Evolutionary conservation across 2,888 invertebrate genomes (phyloP).

Genomic region (Acanthosoma haemorrhoidale): DNA sequence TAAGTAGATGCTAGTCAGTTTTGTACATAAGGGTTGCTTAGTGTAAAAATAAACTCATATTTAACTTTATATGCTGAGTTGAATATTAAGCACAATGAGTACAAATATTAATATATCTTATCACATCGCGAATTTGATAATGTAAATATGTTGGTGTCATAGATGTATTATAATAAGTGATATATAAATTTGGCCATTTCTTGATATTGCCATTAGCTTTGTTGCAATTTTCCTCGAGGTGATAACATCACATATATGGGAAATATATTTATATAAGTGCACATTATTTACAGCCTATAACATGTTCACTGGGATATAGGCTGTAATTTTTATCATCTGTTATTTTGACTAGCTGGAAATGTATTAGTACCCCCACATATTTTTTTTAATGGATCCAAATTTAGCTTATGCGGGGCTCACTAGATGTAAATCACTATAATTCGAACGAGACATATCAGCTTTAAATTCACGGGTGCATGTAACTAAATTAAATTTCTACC

Average conservation of each 20-base stretch:
- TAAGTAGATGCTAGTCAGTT: background rate
- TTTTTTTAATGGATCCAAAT: background rate
- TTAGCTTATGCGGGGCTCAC: background rate
- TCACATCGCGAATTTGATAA: background rate
- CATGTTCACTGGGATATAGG: background rate
- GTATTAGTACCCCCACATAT: background rate
- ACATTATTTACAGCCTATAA: background rate
- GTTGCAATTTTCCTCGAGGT: background rate
- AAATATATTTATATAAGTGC: background rate
- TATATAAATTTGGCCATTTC: background rate
- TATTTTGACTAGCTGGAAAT: background rate
- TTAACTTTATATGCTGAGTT: background rate
- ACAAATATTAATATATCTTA: constrained; percentile 2
- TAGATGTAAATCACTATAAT: background rate
- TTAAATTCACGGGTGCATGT: background rate
- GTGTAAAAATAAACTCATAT: background rate
- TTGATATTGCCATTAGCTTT: background rate
- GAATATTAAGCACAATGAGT: background rate
- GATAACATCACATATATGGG: background rate
- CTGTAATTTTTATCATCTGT: background rate
- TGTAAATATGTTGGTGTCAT: background rate
- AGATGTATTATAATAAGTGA: background rate
- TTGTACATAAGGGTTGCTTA: background rate
- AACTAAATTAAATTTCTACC: no score
- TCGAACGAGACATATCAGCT: constrained; percentile 7